A percentile compares a stretch with the other conserved stretches of the same genome.
These are phyloP conservation scores for Colinus virginianus DNA, from an alignment of 2,113 vertebrate species.

Conservation along the genomic window DNA sequence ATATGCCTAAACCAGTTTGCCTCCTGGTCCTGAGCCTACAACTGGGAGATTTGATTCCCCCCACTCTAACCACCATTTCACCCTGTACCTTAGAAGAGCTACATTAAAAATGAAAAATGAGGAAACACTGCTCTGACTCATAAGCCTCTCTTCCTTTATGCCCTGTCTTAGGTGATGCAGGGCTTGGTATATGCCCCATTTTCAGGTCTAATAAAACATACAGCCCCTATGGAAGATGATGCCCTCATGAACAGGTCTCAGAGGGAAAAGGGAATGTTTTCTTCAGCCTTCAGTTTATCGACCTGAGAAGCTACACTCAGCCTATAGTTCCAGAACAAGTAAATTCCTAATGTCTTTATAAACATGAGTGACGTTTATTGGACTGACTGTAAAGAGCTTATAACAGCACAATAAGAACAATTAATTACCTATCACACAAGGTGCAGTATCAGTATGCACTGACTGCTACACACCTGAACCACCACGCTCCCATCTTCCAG, in stretches of 20 bases:
- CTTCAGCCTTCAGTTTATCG: not conserved
- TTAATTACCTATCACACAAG: not conserved
- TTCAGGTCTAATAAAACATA: not conserved
- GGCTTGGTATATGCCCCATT: rapidly evolving
- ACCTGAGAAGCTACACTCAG: rapidly evolving
- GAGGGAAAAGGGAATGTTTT: not conserved
- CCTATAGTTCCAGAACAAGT: not conserved
- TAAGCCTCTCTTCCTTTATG: not conserved
- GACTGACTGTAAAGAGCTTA: not conserved
- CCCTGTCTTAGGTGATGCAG: not conserved
- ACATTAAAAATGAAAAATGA: not conserved
- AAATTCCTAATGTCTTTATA: not conserved
- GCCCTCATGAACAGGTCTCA: not conserved
- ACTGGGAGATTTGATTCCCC: not conserved
- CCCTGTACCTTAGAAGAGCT: not conserved
- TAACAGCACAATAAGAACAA: not conserved
- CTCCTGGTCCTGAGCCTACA: not conserved
- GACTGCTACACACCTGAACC: not conserved
- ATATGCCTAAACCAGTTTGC: not conserved
- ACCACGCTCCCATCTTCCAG: not conserved
- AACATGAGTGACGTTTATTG: not conserved
- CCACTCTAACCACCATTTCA: not conserved
- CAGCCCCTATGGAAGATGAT: not conserved
- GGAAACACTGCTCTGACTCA: not conserved
- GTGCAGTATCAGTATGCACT: not conserved